Percentiles rank a stretch among this genome's conserved stretches.
Conservation (phyloP, 2,113 vertebrate genomes). For the Pampusana beccarii region DNA sequence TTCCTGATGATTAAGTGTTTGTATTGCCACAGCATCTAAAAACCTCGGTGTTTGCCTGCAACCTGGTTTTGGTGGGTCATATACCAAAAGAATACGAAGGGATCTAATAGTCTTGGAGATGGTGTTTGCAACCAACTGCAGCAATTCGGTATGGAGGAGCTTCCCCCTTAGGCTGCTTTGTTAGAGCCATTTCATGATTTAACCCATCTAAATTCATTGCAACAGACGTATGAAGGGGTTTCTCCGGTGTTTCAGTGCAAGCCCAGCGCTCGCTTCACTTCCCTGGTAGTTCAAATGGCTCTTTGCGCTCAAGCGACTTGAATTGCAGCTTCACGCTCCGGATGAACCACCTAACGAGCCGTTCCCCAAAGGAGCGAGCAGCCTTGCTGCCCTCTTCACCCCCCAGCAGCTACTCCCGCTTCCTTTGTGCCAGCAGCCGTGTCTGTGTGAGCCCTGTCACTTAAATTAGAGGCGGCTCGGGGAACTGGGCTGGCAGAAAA, state of each 20-base stretch:
- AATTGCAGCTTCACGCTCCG: neutral
- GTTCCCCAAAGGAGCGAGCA: neutral
- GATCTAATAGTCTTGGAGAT: neutral
- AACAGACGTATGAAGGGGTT: neutral
- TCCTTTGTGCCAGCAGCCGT: neutral
- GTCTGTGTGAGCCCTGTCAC: neutral
- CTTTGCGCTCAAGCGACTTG: neutral
- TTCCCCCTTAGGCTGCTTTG: neutral
- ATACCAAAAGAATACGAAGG: neutral
- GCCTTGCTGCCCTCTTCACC: neutral
- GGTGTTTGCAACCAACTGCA: neutral
- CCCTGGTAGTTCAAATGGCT: neutral
- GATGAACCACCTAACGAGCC: neutral
- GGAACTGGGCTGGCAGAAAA: neutral
- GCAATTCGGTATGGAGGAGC: neutral
- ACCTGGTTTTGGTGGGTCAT: neutral
- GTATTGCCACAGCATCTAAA: neutral
- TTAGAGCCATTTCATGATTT: neutral
- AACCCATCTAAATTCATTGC: neutral
- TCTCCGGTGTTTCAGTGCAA: neutral
- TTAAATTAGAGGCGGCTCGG: neutral
- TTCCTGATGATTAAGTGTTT: neutral
- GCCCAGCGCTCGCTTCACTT: neutral
- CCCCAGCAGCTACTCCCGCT: neutral
- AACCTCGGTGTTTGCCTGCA: neutral